These are phyloP conservation scores for Samia ricini DNA, from an alignment of 1,140 invertebrate species.

Conservation along the genomic window DNA sequence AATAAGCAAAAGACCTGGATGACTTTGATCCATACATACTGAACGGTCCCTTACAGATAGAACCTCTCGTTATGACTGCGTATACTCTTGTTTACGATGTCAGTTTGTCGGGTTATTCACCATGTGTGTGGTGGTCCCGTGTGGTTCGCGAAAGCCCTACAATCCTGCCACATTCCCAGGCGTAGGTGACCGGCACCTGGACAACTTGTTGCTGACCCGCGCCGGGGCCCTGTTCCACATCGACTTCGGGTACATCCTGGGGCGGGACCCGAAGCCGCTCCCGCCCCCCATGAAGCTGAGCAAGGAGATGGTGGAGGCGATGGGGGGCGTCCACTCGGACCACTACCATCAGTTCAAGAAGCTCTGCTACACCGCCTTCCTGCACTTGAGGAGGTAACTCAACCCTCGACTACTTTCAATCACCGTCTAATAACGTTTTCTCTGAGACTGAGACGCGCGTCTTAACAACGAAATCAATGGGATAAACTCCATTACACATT, in stretches of 20 bases:
- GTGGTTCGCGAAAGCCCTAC: background rate
- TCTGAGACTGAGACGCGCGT: too few relatives aligned
- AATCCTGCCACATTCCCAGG: slow-evolving; percentile 77
- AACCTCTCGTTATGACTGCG: too few relatives aligned
- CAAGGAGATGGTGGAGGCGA: slow-evolving; percentile 99
- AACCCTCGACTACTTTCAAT: background rate
- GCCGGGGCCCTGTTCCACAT: slow-evolving; percentile 98
- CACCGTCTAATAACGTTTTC: too few relatives aligned
- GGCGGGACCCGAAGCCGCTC: slow-evolving; percentile 98
- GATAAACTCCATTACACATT: too few relatives aligned
- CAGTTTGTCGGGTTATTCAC: too few relatives aligned
- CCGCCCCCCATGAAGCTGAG: slow-evolving; percentile 99
- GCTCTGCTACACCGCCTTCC: slow-evolving; percentile 97
- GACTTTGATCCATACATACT: too few relatives aligned
- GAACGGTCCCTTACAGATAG: too few relatives aligned
- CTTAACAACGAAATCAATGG: too few relatives aligned
- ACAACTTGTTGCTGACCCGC: slow-evolving; percentile 95
- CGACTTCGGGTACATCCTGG: slow-evolving; percentile 99
- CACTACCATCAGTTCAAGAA: slow-evolving; percentile 97
- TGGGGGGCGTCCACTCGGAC: slow-evolving; percentile 96
- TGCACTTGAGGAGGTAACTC: slow-evolving; percentile 89
- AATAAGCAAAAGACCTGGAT: too few relatives aligned
- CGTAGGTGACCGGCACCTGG: slow-evolving; percentile 98
- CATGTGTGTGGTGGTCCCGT: too few relatives aligned
- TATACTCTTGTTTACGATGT: too few relatives aligned